These are phyloP conservation scores for Phalacrocorax brasilianus DNA, from an alignment of 2,113 vertebrate genomes.

Conservation along the genomic window DNA sequence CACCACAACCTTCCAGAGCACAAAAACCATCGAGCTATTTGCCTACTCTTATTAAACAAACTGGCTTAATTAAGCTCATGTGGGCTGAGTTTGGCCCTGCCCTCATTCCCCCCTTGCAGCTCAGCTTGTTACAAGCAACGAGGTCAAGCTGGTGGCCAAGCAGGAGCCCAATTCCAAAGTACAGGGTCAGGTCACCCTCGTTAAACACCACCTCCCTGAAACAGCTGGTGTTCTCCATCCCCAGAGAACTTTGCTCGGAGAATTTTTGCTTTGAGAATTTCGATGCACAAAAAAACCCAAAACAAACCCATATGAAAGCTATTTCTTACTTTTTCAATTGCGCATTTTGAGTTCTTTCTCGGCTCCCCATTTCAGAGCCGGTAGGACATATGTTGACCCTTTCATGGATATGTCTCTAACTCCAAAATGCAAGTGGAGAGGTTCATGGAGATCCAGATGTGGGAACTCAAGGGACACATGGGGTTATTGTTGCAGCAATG, in stretches of 20 bases:
- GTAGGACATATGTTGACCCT: background rate
- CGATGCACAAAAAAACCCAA: background rate
- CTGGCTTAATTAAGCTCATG: background rate
- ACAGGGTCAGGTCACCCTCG: background rate
- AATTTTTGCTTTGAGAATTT: background rate
- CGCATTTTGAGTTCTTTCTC: background rate
- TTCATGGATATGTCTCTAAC: fast-evolving
- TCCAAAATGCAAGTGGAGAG: background rate
- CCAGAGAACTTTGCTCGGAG: background rate
- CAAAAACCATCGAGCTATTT: fast-evolving
- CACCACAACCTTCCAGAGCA: background rate
- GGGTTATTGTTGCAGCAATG: background rate
- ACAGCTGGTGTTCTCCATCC: background rate
- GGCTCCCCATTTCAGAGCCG: background rate
- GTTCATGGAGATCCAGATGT: background rate
- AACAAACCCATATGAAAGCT: background rate
- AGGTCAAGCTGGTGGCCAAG: background rate
- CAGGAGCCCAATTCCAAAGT: background rate
- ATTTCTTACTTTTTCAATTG: background rate
- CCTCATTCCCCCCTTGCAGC: background rate
- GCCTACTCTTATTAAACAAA: background rate
- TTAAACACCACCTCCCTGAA: background rate
- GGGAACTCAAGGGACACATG: background rate
- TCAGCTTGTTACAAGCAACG: background rate
- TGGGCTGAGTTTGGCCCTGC: background rate